phyloP scores from a whole-genome alignment of 2,113 vertebrate species.

The Bostrychus sinensis region DNA sequence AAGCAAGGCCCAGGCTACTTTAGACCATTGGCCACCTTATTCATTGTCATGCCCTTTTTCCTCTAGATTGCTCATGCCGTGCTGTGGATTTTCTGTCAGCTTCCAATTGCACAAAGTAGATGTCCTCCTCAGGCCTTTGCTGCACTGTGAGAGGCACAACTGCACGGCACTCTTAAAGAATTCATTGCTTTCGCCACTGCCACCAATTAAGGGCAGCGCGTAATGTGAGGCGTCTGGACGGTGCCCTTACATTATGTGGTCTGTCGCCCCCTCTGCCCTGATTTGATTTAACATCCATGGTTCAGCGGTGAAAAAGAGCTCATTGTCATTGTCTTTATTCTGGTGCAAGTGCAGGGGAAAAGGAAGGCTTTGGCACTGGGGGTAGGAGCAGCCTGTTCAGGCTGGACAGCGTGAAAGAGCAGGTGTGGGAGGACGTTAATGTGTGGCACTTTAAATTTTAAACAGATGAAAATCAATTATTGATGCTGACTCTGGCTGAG shows the following conservation, averaged over 20 bases:
- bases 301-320: constrained; percentile 63
- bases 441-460: constrained; percentile 84
- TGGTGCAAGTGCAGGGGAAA: constrained; percentile 7
- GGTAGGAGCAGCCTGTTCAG: constrained; percentile 44
- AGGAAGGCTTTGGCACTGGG: neutral
- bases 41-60: constrained; percentile 60
- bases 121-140: constrained; percentile 52
- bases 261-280: constrained; percentile 66
- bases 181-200: constrained; percentile 70
- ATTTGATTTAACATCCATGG: constrained; percentile 76
- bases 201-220: constrained; percentile 74
- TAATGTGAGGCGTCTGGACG: constrained; percentile 72
- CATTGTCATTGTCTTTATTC: constrained; percentile 70
- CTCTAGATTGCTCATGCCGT: constrained; percentile 52
- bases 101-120: constrained; percentile 67
- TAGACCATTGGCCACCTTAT: constrained; percentile 52
- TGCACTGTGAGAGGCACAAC: constrained; percentile 35
- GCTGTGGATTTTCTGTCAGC: constrained; percentile 72
- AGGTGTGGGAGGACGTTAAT: constrained; percentile 81
- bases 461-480: constrained; percentile 82
- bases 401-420: constrained; percentile 79
- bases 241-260: constrained; percentile 71
- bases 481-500: constrained; percentile 79
- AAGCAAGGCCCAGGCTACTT: constrained; percentile 58
- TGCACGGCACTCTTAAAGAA: constrained; percentile 67